A percentile compares a stretch with the other conserved stretches of the same genome.
Conservation (phyloP, 2,113 vertebrate genomes). For the Geothlypis trichas region DNA sequence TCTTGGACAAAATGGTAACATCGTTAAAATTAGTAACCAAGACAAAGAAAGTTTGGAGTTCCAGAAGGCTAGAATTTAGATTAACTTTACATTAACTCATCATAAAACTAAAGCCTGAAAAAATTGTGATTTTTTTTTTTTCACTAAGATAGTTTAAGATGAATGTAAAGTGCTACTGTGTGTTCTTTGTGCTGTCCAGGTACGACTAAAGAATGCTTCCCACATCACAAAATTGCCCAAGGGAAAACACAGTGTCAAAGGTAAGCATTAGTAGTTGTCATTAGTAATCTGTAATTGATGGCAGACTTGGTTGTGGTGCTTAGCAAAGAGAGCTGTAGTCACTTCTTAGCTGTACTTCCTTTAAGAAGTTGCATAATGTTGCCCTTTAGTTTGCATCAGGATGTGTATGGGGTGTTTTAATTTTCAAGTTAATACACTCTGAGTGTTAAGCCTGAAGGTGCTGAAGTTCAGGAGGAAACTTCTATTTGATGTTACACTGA, state of each 20-base stretch:
- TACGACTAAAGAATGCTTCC: constrained; percentile 92
- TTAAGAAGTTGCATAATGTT: not conserved
- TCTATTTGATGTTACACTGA: not conserved
- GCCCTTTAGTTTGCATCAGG: not conserved
- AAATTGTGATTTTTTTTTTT: not conserved
- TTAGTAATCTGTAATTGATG: not conserved
- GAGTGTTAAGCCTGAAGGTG: not conserved
- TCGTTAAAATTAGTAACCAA: not conserved
- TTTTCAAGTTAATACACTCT: not conserved
- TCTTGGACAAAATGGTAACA: not conserved
- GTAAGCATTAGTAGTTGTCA: constrained; percentile 66
- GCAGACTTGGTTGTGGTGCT: not conserved
- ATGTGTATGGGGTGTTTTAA: not conserved
- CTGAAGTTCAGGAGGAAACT: not conserved
- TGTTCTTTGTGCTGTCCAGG: constrained; percentile 74
- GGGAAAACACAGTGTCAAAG: constrained; percentile 99
- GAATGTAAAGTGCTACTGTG: not conserved
- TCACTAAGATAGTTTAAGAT: not conserved
- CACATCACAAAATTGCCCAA: constrained; percentile 95
- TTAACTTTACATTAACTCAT: not conserved
- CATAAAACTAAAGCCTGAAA: not conserved
- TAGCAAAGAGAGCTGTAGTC: not conserved
- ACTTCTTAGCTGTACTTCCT: not conserved
- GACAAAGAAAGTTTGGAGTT: not conserved
- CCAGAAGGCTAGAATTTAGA: not conserved